phyloP scores from a whole-genome alignment of 2,113 vertebrate genomes.

The Anoura caudifer region DNA sequence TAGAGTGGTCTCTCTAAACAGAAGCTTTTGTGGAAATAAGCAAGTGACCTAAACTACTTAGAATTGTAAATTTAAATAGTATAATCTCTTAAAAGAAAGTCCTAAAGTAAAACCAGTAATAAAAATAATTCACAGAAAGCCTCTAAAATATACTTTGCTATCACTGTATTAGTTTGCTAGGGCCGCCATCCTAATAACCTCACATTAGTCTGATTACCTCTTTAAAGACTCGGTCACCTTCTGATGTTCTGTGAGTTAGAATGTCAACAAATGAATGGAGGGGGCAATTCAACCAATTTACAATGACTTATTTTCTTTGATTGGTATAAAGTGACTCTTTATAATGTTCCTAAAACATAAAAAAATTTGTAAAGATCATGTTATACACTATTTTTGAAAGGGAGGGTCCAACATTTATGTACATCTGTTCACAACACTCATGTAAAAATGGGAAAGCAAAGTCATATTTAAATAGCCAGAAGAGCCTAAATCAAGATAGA shows the following conservation, averaged over 20 bases:
- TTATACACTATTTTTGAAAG: neutral
- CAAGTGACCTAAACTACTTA: neutral
- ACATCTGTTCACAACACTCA: neutral
- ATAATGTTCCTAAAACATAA: neutral
- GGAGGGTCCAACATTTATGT: neutral
- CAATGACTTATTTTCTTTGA: neutral
- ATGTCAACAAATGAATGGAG: neutral
- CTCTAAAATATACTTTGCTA: neutral
- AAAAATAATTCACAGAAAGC: neutral
- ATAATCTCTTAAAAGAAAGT: neutral
- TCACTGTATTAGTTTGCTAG: neutral
- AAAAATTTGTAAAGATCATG: neutral
- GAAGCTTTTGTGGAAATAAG: neutral
- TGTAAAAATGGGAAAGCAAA: neutral
- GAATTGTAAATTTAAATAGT: neutral
- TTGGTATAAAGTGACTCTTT: neutral
- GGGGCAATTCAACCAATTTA: neutral
- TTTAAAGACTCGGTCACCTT: neutral
- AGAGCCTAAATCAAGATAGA: neutral
- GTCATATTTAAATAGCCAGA: neutral
- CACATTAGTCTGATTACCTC: neutral
- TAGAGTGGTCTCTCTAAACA: neutral
- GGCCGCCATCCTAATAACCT: neutral
- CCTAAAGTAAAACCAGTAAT: neutral
- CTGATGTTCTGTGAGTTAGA: neutral